Conservation (phyloP, 2,113 vertebrate genomes). For the Dasyornis broadbenti region DNA sequence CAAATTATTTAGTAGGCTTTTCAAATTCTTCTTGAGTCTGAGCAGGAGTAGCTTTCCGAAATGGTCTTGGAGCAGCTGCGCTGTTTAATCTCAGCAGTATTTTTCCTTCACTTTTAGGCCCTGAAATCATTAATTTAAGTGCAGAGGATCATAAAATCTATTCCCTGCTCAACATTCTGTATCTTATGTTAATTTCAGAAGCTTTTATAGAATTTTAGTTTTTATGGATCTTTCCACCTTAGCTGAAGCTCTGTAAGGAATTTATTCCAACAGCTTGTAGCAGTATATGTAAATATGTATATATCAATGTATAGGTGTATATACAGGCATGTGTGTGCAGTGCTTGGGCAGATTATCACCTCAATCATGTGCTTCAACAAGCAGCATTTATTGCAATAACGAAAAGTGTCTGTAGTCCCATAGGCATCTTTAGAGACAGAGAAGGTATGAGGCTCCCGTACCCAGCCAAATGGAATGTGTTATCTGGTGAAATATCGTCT, state of each 20-base stretch:
- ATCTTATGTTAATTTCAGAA: neutral
- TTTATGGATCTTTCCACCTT: neutral
- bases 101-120: constrained; percentile 6
- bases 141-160: constrained; percentile 27
- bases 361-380: neutral
- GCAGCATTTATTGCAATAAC: neutral
- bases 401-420: neutral
- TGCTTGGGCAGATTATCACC: neutral
- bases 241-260: neutral
- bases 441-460: neutral
- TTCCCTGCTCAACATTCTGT: constrained; percentile 1
- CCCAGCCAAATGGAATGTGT: neutral
- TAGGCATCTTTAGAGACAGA: neutral
- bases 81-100: neutral
- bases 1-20: neutral
- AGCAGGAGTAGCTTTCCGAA: neutral
- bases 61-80: neutral
- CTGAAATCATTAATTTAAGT: constrained; percentile 39
- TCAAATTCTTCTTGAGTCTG: neutral
- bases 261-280: neutral
- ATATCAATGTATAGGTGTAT: neutral
- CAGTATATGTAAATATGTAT: neutral
- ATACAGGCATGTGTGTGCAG: neutral
- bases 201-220: neutral
- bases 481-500: neutral